Evolutionary conservation across 2,888 invertebrate genomes (phyloP), one percentile per base, ranked within the genome.

Genomic region (Drosophila peninsularis): DNA sequence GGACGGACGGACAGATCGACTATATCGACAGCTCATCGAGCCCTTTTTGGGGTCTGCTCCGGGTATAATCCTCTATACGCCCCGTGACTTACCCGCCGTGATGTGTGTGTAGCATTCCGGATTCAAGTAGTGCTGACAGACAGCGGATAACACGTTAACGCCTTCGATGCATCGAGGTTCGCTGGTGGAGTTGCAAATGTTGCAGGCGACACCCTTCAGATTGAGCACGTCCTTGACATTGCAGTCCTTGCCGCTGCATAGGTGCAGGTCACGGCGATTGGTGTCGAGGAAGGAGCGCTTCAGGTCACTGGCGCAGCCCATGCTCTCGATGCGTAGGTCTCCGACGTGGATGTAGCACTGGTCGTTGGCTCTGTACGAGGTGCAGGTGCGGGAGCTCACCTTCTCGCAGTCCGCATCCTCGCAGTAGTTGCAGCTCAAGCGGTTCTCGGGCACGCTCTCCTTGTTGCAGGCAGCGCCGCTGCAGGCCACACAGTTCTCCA

Each of bases 291-390:
- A 78, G 0, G 63, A 41, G 1, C 55, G 65, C 6, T 78, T 71
- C 30, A 88, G 49, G 42, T 91, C 90, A 41, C 89, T 90, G 42
- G 71, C 80, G 61, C 91, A 91, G 10, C 91, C 91, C 90, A 91
- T 90, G 58, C 77, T 77, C 50, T 66, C 60, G 19, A 89, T 66
- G 17, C 32, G 49, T 0, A 1, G 13, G 3, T 80, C 85, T 7
- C 75, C 80, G 52, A 91, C 91, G 47, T 86, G 80, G 6, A 89
- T 89, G 27, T 80, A 90, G 63, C 91, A 91, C 60, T 82, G 78
- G 63, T 91, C 91, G 10, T 73, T 68, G 4, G 75, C 71, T 5
- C 90, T 83, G 42, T 82, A 90, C 0, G 86, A 64, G 1, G 82
- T 58, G 36, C 91, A 91, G 1, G 57, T 57, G n/a, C 71, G 50